phyloP scores from a whole-genome alignment of 2,113 vertebrate species.

The Rhombomys opimus region DNA sequence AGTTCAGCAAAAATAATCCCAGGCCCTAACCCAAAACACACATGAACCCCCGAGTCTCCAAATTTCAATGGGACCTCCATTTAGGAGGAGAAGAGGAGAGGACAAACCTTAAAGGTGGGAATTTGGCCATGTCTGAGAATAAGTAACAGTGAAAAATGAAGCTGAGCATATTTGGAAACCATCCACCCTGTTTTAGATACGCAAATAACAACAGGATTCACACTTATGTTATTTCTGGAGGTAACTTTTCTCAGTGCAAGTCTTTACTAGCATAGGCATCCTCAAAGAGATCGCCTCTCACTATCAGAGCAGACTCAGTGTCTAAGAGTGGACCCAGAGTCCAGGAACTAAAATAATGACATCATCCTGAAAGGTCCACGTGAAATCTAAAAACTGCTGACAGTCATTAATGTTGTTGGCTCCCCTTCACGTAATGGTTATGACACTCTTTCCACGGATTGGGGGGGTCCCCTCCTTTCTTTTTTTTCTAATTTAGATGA shows the following conservation, averaged over 20 bases:
- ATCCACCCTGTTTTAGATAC: not conserved
- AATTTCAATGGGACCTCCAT: not conserved
- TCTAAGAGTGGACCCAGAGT: not conserved
- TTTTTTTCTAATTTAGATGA: constrained; percentile 2
- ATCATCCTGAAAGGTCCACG: not conserved
- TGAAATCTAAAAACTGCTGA: constrained; percentile 21
- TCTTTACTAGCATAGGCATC: not conserved
- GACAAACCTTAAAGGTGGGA: not conserved
- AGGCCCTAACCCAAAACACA: not conserved
- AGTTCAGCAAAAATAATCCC: not conserved
- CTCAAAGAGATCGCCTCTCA: not conserved
- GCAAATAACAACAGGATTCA: not conserved
- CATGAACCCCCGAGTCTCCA: not conserved
- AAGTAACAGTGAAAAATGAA: constrained; percentile 25
- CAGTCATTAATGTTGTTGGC: not conserved
- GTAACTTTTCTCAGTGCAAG: not conserved
- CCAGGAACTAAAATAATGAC: not conserved
- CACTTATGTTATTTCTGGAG: not conserved
- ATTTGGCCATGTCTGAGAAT: not conserved
- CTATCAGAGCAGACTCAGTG: not conserved
- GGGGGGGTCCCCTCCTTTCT: not conserved
- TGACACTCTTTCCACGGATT: not conserved
- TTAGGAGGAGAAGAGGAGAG: not conserved
- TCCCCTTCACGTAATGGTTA: not conserved
- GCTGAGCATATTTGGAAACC: not conserved